These are phyloP conservation scores for Gymnopithys bicolor DNA, from an alignment of 2,797 vertebrate species.

Conservation along the genomic window DNA sequence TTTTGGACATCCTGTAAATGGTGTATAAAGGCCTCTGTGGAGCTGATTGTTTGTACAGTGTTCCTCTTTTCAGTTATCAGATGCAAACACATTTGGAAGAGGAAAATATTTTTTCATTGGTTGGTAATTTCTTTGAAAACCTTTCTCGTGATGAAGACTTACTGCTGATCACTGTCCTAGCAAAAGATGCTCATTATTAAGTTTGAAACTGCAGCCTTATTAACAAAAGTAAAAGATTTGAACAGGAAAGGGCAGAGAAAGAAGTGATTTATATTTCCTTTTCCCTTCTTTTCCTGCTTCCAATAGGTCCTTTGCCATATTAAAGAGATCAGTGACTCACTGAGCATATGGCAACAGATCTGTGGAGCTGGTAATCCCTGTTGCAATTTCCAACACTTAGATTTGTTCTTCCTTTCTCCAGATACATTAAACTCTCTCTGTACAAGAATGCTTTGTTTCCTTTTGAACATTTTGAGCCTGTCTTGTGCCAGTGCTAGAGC, in stretches of 20 bases:
- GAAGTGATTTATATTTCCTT: neutral
- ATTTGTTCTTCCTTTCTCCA: neutral
- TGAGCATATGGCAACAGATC: constrained; percentile 15
- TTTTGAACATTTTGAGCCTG: neutral
- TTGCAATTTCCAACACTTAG: neutral
- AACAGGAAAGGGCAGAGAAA: neutral
- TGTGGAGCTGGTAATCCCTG: neutral
- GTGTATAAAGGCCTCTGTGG: neutral
- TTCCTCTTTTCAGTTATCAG: neutral
- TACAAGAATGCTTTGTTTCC: neutral
- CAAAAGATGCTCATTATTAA: neutral
- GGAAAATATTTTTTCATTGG: neutral
- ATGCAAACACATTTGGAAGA: neutral
- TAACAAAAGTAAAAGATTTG: neutral
- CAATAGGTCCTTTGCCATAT: neutral
- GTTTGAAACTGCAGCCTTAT: neutral
- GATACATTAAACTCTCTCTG: neutral
- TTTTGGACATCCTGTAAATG: neutral
- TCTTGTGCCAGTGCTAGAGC: neutral
- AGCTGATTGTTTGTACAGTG: neutral
- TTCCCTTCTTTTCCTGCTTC: neutral
- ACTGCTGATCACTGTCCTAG: neutral
- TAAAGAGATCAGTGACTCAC: neutral
- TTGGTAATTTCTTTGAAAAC: neutral
- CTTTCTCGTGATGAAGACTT: neutral